Evolutionary conservation across 2,113 vertebrate genomes (phyloP), one percentile per base, ranked within the genome.

Genomic region (Phylloscopus whistleri): DNA sequence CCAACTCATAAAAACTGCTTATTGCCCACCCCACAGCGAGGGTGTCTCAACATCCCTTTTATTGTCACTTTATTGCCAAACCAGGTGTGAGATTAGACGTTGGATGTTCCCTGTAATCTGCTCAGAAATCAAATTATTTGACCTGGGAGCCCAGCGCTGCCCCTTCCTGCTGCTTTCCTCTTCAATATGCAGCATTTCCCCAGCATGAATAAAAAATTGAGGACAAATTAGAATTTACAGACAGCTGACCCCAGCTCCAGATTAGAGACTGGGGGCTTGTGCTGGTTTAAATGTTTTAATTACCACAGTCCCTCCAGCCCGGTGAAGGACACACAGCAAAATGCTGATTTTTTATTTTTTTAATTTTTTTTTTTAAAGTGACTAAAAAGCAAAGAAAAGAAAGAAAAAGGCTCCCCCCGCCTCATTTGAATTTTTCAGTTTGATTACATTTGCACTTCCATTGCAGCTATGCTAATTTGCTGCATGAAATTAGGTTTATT

Each of bases 181-280:
- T 98, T 99, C 98, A 99, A 99, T 99, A 99, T 99, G 98, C 99
- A 99, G 98, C 98, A 95, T 98, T 98, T 98, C 97, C 98, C 98
- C 98, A 97, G 99, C 99, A 99, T 99, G 99, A 99, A 99, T 99
- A 99, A 89, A 99, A 99, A 99, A 99, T 99, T 92, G 98, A 95
- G 98, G 98, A 98, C 99, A 99, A 99, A 99, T 99, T 99, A 99
- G 98, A 99, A 98, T 98, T 98, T 99, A 99, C 99, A 99, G 98
- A 98, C 98, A 98, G 98, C 98, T 99, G 99, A 99, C 99, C 99
- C 98, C 97, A 98, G 97, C 98, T 98, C 98, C 98, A 98, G 98
- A 99, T 98, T 96, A 97, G 98, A 98, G 97, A 84, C 97, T 96
- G 97, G 98, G 98, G 98, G 97, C 98, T 98, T 97, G 97, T 98